Percentiles rank a stretch among this genome's conserved stretches.
Evolutionary conservation across 2,113 vertebrate genomes (phyloP).

Genomic region (Penelope pileata): DNA sequence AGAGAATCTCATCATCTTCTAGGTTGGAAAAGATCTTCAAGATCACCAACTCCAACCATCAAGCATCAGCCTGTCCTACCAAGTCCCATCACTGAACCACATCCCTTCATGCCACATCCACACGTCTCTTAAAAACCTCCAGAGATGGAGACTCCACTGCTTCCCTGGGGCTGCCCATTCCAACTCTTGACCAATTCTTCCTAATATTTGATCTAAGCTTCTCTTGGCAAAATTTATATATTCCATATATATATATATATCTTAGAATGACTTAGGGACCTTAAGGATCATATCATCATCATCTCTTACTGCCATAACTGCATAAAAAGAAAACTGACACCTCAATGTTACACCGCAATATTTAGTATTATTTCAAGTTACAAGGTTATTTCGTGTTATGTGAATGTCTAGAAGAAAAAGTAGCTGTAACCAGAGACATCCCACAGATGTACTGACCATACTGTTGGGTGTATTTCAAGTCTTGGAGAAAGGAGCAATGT

Average conservation of each 20-base stretch:
- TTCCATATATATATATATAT: neutral
- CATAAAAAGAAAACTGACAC: neutral
- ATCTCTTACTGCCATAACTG: neutral
- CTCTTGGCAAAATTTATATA: neutral
- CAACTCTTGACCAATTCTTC: neutral
- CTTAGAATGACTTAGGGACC: too few species aligned
- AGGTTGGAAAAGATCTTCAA: neutral
- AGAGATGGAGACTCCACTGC: neutral
- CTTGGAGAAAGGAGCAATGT: neutral
- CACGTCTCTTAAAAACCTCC: neutral
- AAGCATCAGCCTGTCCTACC: neutral
- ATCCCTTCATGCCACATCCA: neutral
- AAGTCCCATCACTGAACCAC: neutral
- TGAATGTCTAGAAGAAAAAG: neutral
- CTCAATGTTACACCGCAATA: neutral
- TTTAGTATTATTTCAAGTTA: neutral
- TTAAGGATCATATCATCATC: too few species aligned
- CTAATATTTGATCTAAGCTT: neutral
- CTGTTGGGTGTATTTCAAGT: neutral
- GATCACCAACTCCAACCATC: neutral
- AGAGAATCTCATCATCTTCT: neutral
- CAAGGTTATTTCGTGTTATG: neutral
- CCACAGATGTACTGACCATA: neutral
- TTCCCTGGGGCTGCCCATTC: neutral
- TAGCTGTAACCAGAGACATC: neutral